Base-by-base conservation (phyloP, 2,797 vertebrate genomes). In the Hylomyscus alleni region DNA sequence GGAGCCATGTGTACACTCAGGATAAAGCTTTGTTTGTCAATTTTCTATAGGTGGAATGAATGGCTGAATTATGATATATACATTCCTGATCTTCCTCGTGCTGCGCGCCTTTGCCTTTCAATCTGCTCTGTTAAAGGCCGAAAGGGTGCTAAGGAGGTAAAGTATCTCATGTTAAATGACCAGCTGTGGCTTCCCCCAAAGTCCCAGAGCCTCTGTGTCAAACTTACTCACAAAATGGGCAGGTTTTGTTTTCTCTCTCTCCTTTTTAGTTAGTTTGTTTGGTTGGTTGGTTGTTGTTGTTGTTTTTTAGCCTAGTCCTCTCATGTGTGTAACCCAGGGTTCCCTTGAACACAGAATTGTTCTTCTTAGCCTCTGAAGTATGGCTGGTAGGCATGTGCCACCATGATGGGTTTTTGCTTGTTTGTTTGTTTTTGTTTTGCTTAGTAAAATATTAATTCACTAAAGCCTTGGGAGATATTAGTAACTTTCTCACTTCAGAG, bases 121-220 rank as follows among this genome's bases (percentile, higher is more conserved):
- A 99, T 99, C 98, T 99, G 99, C 97, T 99, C 99, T 37, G 99
- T 99, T 44, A 99, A 99, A 98, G 99, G 99, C 95, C 99, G 99
- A 86, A 99, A 99, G 94, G 99, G 99, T 78, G 99, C 99, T 77
- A 99, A 99, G 97, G 99, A 99, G 99, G 99, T 99, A 98, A 98
- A 96, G 72, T 17, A 24, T 75, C 86, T 96, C 26, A 22, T 6
- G 75, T 73, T 31, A 76, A 81, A 56, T 19, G n/a, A 44, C 86
- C 58, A 58, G 31, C 67, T 58, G 58, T 24, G 20, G 54, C 92
- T n/a, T 65, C 31, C 20, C 91, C 67, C 84, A 65, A 89, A 58
- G 86, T 75, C 90, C 91, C 40, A 17, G 9, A 77, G 52, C 17
- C 37, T 12, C 82, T 72, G 34, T 90, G 54, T 92, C 58, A 34